phyloP scores from a whole-genome alignment of 2,797 vertebrate genomes.

The Neosalanx taihuensis region DNA sequence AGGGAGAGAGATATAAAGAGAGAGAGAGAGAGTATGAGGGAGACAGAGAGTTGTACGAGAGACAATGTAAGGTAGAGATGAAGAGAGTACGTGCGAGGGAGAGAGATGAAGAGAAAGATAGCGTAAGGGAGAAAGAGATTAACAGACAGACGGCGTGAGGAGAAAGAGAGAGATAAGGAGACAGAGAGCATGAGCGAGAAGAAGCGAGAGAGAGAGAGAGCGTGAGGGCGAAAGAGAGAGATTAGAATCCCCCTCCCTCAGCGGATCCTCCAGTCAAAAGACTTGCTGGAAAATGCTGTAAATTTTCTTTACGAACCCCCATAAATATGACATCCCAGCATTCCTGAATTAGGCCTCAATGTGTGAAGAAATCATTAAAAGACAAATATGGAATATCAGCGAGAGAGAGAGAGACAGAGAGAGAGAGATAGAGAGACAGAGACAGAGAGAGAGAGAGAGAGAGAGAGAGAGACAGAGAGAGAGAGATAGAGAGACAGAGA shows the following conservation, averaged over 20 bases:
- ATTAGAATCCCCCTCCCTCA: conserved; percentile 35
- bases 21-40: background rate
- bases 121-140: too few relatives aligned
- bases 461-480: too few relatives aligned
- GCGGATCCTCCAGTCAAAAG: conserved; percentile 49
- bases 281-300: conserved; percentile 71
- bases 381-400: conserved; percentile 53
- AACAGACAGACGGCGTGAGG: too few relatives aligned
- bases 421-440: too few relatives aligned
- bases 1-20: background rate
- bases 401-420: conserved; percentile 7
- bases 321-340: conserved; percentile 83
- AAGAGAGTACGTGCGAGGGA: too few relatives aligned
- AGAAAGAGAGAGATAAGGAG: too few relatives aligned
- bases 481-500: too few relatives aligned
- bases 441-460: conserved; percentile 9
- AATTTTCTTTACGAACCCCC: conserved; percentile 77
- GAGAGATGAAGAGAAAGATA: too few relatives aligned
- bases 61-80: too few relatives aligned
- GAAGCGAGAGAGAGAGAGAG: background rate
- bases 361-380: conserved; percentile 65
- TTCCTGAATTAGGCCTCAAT: conserved; percentile 77
- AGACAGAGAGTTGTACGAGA: too few relatives aligned
- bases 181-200: too few relatives aligned
- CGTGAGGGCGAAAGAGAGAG: background rate